A percentile compares a stretch with the other conserved stretches of the same genome.
Evolutionary conservation across 37 sponge, comb jelly and placozoan species (phyloP).

Genomic region (Mnemiopsis leidyi): DNA sequence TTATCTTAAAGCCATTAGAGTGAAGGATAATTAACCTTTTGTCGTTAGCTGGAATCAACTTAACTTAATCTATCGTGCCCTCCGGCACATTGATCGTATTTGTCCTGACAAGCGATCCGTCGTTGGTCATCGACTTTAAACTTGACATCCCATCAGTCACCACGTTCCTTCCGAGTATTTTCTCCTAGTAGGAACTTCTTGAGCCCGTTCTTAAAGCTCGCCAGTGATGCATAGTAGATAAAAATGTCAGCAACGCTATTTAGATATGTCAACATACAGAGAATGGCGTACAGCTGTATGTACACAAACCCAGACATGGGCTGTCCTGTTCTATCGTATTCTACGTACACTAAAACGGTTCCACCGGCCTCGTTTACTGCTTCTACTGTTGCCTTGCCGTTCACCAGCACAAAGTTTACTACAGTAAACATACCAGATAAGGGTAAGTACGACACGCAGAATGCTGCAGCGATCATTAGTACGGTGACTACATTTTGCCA

Average conservation of each 20-base stretch:
- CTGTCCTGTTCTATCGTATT: neutral
- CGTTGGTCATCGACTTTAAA: too few species aligned
- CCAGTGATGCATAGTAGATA: neutral
- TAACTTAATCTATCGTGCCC: too few species aligned
- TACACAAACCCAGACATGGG: neutral
- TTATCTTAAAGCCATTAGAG: too few species aligned
- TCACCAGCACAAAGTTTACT: neutral
- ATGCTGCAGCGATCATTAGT: neutral
- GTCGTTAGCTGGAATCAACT: too few species aligned
- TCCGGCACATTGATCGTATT: too few species aligned
- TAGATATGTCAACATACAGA: neutral
- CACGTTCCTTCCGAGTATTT: too few species aligned
- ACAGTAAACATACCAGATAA: neutral
- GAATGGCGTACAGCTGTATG: neutral
- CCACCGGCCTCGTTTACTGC: neutral
- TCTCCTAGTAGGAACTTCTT: neutral
- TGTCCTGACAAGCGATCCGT: too few species aligned
- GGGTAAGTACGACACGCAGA: neutral
- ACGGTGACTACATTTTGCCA: neutral
- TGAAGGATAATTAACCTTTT: too few species aligned
- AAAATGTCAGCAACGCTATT: neutral
- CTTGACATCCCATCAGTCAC: too few species aligned
- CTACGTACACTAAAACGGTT: neutral
- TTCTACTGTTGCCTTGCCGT: neutral
- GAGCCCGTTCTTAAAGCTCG: neutral